Evolutionary conservation across 2,888 invertebrate genomes (phyloP), one percentile per base, ranked within the genome.

Genomic region (Eupithecia tripunctaria): DNA sequence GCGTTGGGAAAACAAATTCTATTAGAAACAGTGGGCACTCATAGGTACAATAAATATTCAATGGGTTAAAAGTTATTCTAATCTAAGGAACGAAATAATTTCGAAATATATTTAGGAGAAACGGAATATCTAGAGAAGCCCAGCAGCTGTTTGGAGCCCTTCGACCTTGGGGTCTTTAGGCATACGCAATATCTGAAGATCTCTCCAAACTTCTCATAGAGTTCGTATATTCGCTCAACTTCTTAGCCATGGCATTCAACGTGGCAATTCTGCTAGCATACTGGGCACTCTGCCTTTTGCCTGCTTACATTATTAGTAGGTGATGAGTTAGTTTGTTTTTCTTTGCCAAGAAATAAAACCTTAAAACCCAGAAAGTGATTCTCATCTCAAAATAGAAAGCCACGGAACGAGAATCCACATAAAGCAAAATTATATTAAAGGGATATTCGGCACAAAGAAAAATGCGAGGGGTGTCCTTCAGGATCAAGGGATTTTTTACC

Each of bases 1-100:
- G 91, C 91, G 85, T 89, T 87, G 82, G 82, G 84, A 85, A 86
- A 88, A 89, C 86, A 82, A 82, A 82, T 79, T 76, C 80, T 73
- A 73, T 63, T 71, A 73, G 25, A 64, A 64, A 73, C 51, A 73
- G 38, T 41, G 32, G 38, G 18, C n/a, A 29, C 32, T 29, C n/a
- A 41, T 3, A 56, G 0, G 15, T 59, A 29, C 6, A 6, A 32
- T 32, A 32, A 18, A 18, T 29, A 60, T 29, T 21, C 47, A 60
- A 29, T 27, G 8, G 25, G 15, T 18, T 59, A 15, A 27, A 25
- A 15, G 59, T 27, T 27, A 27, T 15, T 59, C 12, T 12, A 59
- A 59, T 14, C 25, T 59, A 10, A 21, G 21, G 2, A 21, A 8
- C 21, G 2, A 47, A n/a, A 51, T 10, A 21, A 51, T 38, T 12